phyloP scores from a whole-genome alignment of 2,113 vertebrate genomes.

The Typhlomys cinereus region DNA sequence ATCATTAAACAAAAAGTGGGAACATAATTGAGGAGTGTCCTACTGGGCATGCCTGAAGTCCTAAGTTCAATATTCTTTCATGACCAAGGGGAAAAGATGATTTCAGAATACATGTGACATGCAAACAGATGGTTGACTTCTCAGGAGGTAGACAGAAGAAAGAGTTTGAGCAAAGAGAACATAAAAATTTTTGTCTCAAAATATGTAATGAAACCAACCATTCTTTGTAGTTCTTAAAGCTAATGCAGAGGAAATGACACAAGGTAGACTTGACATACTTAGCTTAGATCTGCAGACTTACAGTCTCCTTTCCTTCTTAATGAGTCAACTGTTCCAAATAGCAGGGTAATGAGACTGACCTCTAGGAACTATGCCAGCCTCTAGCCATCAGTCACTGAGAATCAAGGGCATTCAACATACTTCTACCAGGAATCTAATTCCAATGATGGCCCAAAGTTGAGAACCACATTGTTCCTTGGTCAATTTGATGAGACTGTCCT shows the following conservation, averaged over 20 bases:
- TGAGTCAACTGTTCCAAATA: neutral
- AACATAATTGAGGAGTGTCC: too few relatives aligned
- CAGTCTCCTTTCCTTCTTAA: neutral
- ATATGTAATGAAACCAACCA: too few relatives aligned
- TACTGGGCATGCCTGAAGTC: too few relatives aligned
- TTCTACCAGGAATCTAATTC: neutral
- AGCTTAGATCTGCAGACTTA: neutral
- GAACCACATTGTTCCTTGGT: neutral
- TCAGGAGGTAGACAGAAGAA: too few relatives aligned
- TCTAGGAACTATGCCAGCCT: fast-evolving
- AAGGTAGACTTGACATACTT: fast-evolving
- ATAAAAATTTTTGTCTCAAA: too few relatives aligned
- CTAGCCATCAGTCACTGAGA: fast-evolving
- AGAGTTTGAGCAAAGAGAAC: neutral
- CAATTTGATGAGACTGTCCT: neutral
- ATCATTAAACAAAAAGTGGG: too few relatives aligned
- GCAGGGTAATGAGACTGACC: neutral
- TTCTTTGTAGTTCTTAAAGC: neutral
- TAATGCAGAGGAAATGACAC: neutral
- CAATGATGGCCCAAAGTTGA: neutral
- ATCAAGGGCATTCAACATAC: fast-evolving
- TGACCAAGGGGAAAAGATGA: too few relatives aligned
- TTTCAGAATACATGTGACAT: too few relatives aligned
- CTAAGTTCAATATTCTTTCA: too few relatives aligned
- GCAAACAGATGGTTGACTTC: too few relatives aligned